Conservation (phyloP, 1,140 invertebrate genomes). For the Hydropsyche tenuis region DNA sequence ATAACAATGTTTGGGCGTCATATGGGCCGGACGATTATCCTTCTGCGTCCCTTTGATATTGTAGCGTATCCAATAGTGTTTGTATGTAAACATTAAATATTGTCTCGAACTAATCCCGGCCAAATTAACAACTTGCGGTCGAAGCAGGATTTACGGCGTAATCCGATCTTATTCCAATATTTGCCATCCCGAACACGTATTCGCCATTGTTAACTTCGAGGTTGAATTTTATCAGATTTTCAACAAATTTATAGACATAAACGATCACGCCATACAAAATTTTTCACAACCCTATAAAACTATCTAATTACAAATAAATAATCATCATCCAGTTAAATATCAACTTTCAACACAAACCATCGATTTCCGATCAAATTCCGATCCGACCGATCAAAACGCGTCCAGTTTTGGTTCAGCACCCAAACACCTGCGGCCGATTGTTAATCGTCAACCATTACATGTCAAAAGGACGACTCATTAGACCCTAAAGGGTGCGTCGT, state of each 20-base stretch:
- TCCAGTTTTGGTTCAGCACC: too few relatives aligned
- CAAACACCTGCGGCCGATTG: slow-evolving; percentile 1
- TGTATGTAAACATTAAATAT: slow-evolving; percentile 24
- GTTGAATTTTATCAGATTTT: slow-evolving; percentile 16
- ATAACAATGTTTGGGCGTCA: too few relatives aligned
- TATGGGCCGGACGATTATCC: background rate
- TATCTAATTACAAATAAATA: too few relatives aligned
- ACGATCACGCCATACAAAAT: too few relatives aligned
- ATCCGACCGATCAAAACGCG: background rate
- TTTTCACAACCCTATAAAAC: too few relatives aligned
- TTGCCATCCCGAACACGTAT: slow-evolving; percentile 5
- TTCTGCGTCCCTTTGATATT: background rate
- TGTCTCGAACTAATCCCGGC: slow-evolving; percentile 18
- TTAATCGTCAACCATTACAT: slow-evolving; percentile 38
- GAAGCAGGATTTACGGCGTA: slow-evolving; percentile 21
- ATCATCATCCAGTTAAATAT: too few relatives aligned
- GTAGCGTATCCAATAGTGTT: slow-evolving; percentile 7
- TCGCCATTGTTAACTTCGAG: slow-evolving; percentile 11
- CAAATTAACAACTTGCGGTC: slow-evolving; percentile 24
- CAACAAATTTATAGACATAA: background rate
- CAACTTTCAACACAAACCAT: too few relatives aligned
- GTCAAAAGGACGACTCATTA: slow-evolving; percentile 42
- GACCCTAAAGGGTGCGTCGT: slow-evolving; percentile 22
- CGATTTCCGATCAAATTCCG: background rate
- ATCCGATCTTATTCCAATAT: slow-evolving; percentile 32